Evolutionary conservation across 2,113 vertebrate species (phyloP).

Genomic region (Haplochromis vanheusdeni): DNA sequence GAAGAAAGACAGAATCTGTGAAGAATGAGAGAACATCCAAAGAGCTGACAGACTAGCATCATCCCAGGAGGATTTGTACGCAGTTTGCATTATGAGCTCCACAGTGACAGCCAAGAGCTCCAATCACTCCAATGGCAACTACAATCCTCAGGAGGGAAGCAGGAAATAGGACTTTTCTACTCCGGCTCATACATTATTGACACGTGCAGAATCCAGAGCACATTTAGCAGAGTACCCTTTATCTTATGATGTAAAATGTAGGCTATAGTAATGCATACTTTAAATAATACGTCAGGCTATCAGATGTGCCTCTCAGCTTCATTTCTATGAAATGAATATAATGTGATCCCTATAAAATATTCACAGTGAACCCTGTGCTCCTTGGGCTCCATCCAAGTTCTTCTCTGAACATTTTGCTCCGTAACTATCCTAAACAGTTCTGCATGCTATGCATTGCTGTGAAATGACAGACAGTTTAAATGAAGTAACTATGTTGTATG

Average conservation of each 20-base stretch:
- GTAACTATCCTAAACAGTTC: neutral
- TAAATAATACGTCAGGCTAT: neutral
- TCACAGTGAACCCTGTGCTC: neutral
- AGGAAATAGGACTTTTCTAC: neutral
- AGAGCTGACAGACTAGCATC: neutral
- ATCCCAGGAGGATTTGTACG: neutral
- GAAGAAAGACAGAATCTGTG: neutral
- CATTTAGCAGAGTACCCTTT: neutral
- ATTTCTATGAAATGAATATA: neutral
- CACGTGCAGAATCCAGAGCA: neutral
- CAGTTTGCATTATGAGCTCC: neutral
- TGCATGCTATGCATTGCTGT: too few species aligned
- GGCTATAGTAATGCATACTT: neutral
- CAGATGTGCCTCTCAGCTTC: neutral
- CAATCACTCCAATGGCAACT: neutral
- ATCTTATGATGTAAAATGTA: neutral
- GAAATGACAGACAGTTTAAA: neutral
- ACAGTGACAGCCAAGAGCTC: neutral
- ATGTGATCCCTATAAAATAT: neutral
- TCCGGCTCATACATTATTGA: neutral
- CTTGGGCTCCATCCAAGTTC: accelerated
- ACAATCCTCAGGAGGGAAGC: neutral
- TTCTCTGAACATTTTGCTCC: neutral
- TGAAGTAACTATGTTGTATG: accelerated
- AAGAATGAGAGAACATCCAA: neutral